Evolutionary conservation across 2,797 vertebrate species (phyloP).

Genomic region (Parambassis ranga): DNA sequence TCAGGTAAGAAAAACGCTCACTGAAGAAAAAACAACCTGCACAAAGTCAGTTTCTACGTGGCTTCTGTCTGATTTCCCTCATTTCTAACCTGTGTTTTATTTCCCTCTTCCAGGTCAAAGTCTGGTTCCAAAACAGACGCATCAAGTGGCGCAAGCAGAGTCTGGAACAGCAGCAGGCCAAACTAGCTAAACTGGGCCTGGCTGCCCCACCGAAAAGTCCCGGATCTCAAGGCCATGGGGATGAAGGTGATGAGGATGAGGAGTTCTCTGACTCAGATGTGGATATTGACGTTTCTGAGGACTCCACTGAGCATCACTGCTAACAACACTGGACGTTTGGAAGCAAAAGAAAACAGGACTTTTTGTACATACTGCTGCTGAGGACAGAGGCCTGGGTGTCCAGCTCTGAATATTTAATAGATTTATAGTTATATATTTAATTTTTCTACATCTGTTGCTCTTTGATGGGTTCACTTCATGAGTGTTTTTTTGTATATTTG

Average conservation of each 20-base stretch:
- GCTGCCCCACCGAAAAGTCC: conserved; percentile 73
- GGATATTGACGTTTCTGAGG: conserved; percentile 76
- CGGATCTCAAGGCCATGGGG: conserved; percentile 77
- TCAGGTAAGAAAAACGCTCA: conserved; percentile 72
- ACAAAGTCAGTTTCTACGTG: too few relatives aligned
- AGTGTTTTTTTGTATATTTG: conserved; percentile 62
- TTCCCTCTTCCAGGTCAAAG: conserved; percentile 79
- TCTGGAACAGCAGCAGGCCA: conserved; percentile 87
- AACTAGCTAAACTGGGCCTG: conserved; percentile 82
- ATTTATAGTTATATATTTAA: conserved; percentile 84
- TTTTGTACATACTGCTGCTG: conserved; percentile 64
- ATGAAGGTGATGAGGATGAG: conserved; percentile 75
- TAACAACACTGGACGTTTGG: conserved; percentile 2
- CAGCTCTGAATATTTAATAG: conserved; percentile 78
- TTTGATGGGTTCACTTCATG: conserved; percentile 56
- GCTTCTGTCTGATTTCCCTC: too few relatives aligned
- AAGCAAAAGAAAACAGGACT: conserved; percentile 10
- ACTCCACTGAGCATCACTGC: conserved; percentile 63
- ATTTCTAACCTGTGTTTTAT: not conserved
- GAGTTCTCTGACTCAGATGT: conserved; percentile 74
- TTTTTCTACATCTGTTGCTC: conserved; percentile 59
- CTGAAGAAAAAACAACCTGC: too few relatives aligned
- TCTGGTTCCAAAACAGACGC: conserved; percentile 88
- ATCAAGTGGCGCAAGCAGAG: conserved; percentile 90
- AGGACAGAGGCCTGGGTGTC: conserved; percentile 40